Evolutionary conservation across 2,797 vertebrate species (phyloP).

Genomic region (Coregonus suidteri): DNA sequence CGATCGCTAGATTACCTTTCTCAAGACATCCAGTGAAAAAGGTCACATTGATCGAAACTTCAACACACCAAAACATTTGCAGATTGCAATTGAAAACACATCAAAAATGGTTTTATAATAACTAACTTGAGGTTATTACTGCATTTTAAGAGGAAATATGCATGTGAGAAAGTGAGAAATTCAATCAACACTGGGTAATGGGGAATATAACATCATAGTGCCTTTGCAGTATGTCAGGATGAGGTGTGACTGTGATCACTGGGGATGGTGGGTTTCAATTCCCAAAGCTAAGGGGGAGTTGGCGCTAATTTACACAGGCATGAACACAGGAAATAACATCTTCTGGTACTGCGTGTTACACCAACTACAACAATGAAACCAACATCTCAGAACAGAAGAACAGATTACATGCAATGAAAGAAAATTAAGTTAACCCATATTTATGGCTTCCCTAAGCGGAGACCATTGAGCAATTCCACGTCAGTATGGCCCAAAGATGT

Average conservation of each 20-base stretch:
- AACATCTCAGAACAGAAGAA: background rate
- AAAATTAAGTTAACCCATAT: constrained; percentile 30
- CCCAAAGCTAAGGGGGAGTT: constrained; percentile 38
- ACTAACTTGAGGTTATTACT: background rate
- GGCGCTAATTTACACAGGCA: constrained; percentile 39
- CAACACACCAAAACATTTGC: too few relatives aligned
- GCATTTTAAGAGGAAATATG: background rate
- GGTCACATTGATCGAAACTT: too few relatives aligned
- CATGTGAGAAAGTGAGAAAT: background rate
- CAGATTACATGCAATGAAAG: background rate
- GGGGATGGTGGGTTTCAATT: background rate
- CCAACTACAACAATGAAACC: background rate
- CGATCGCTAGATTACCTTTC: background rate
- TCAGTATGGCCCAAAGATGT: too few relatives aligned
- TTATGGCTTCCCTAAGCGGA: background rate
- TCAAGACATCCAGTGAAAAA: too few relatives aligned
- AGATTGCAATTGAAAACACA: background rate
- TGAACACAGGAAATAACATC: background rate
- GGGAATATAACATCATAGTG: constrained; percentile 42
- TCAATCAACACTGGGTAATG: constrained; percentile 27
- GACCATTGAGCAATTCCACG: background rate
- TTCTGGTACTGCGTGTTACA: constrained; percentile 8
- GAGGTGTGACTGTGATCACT: constrained; percentile 2
- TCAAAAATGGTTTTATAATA: background rate
- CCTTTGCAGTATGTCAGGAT: constrained; percentile 27